Evolutionary conservation across 2,797 vertebrate species (phyloP).

Genomic region (Esox masquinongy): DNA sequence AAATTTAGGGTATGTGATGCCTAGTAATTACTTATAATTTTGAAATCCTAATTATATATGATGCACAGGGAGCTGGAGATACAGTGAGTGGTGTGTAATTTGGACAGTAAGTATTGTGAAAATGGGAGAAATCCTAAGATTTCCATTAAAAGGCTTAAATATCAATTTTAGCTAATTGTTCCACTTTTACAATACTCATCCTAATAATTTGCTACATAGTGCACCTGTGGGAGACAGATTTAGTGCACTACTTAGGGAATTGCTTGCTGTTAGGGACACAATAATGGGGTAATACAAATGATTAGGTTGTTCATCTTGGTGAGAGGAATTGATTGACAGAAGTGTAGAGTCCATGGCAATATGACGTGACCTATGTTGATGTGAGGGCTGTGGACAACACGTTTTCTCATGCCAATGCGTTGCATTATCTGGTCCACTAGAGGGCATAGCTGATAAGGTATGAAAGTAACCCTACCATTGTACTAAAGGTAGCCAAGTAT

Average conservation of each 20-base stretch:
- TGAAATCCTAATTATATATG: no score
- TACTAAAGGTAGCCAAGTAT: not conserved
- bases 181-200: no score
- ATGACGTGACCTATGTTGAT: not conserved
- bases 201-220: no score
- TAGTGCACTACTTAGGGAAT: not conserved
- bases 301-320: not conserved
- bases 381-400: not conserved
- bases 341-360: not conserved
- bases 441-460: slow-evolving; percentile 1
- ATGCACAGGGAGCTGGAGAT: no score
- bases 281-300: not conserved
- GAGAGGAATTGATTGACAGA: not conserved
- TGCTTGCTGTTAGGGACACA: not conserved
- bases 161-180: no score
- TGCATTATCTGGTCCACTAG: slow-evolving; percentile 13
- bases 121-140: no score
- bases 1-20: no score
- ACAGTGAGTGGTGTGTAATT: no score
- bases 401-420: not conserved
- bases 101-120: no score
- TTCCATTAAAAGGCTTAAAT: no score
- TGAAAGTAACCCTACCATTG: not conserved
- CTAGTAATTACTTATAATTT: no score
- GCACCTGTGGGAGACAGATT: not conserved